A percentile compares a stretch with the other conserved stretches of the same genome.
These are phyloP conservation scores for Tetraneura akinire DNA, from an alignment of 1,140 invertebrate genomes.

Conservation along the genomic window DNA sequence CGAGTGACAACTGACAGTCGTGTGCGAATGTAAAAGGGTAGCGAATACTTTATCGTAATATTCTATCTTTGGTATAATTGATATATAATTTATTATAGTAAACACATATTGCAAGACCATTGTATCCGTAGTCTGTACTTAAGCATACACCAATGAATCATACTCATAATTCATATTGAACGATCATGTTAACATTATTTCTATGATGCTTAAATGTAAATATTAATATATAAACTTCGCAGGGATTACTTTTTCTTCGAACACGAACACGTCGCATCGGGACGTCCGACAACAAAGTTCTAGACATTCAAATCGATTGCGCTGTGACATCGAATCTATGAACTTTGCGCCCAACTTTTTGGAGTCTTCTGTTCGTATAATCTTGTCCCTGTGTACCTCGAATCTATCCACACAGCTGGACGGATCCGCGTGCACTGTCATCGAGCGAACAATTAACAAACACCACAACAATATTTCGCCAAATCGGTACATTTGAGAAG, in stretches of 20 bases:
- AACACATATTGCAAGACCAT: too few species aligned
- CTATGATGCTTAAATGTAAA: too few species aligned
- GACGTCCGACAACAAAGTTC: slow-evolving; percentile 83
- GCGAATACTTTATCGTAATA: too few species aligned
- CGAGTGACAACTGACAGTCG: too few species aligned
- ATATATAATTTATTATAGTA: too few species aligned
- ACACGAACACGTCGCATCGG: slow-evolving; percentile 87
- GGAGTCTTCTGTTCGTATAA: slow-evolving; percentile 87
- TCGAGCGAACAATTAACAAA: background rate
- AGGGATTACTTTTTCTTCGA: slow-evolving; percentile 79
- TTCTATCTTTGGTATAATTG: too few species aligned
- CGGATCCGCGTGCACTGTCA: background rate
- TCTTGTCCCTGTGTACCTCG: slow-evolving; percentile 83
- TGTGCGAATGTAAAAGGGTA: too few species aligned
- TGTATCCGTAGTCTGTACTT: too few species aligned
- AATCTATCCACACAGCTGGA: slow-evolving; percentile 69
- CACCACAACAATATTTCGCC: background rate
- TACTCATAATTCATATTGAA: too few species aligned
- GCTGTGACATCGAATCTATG: slow-evolving; percentile 80
- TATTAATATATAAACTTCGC: too few species aligned
- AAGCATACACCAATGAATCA: too few species aligned
- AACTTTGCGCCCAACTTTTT: slow-evolving; percentile 83
- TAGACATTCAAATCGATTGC: slow-evolving; percentile 77
- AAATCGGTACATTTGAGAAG: background rate
- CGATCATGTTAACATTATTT: too few species aligned